Conservation (phyloP, 2,113 vertebrate genomes). For the Cynocephalus volans region DNA sequence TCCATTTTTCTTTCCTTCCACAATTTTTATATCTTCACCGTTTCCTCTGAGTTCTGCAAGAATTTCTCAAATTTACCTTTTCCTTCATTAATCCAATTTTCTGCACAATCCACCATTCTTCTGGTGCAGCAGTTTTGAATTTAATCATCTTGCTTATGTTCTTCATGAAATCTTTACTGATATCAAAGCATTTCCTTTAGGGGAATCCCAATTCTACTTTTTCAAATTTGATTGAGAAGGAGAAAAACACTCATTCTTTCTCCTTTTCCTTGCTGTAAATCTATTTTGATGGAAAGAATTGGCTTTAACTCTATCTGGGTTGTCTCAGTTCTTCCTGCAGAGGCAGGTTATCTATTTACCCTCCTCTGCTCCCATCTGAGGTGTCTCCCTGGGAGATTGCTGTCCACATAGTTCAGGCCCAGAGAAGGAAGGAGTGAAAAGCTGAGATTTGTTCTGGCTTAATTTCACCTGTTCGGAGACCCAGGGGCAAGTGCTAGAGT, state of each 20-base stretch:
- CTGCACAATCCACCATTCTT: background rate
- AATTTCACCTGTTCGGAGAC: constrained; percentile 1
- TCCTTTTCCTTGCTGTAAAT: background rate
- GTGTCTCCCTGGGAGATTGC: background rate
- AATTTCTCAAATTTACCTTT: constrained; percentile 57
- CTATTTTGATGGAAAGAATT: background rate
- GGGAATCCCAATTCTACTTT: background rate
- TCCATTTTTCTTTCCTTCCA: background rate
- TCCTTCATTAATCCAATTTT: constrained; percentile 53
- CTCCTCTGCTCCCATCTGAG: background rate
- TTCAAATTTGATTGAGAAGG: background rate
- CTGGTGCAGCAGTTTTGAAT: background rate
- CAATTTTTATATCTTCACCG: background rate
- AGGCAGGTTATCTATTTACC: background rate
- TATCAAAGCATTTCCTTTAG: background rate
- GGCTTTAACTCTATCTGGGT: background rate
- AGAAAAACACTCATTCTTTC: background rate
- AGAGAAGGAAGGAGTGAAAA: background rate
- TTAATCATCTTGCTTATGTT: constrained; percentile 49
- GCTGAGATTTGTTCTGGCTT: background rate
- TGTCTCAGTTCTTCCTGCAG: background rate
- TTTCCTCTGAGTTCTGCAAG: constrained; percentile 14
- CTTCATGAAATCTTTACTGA: background rate
- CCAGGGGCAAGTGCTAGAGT: background rate
- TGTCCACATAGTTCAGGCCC: background rate